Base-by-base conservation (phyloP, 2,113 vertebrate species). In the Scartelaos histophorus region DNA sequence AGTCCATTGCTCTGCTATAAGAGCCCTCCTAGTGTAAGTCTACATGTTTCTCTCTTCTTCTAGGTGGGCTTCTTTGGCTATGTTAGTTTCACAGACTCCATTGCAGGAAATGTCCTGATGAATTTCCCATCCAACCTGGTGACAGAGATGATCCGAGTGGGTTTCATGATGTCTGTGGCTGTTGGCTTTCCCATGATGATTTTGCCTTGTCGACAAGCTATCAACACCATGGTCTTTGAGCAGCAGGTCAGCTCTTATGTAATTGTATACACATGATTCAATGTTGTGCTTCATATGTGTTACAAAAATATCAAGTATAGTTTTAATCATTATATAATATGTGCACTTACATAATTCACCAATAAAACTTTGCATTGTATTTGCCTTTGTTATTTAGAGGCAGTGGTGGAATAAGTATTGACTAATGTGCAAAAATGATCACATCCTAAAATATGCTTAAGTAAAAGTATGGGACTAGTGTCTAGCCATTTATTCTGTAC, bases 171-270 rank as follows among this genome's bases (percentile, higher is more conserved):
- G 97, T 99, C 97, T 0, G 98, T 99, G 85, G 98, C 98, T 0
- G 95, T 99, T 57, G 97, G 97, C 5, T 99, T 99, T 75, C 97
- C 98, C 0, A 97, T 99, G 97, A 99, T 99, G 98, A 99, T 99
- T 78, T 89, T 98, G 65, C 97, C 98, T 0, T 99, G 98, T 88
- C 92, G 98, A 17, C 98, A 99, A 93, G 98, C 98, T 2, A 88
- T 99, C 76, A 99, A 96, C 94, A 99, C 98, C 4, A 94, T 99
- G 88, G 94, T 99, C 15, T 99, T 98, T 54, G 98, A 99, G 89
- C 97, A 98, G 92, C 98, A 99, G 96, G 98, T 98, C 74, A 89
- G 90, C 65, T 3, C 0, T 4, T 58, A 24, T 19, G 21, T 47
- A 34, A 3, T 11, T 2, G 13, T 22, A 58, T 13, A 25, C 9